These are phyloP conservation scores for Andrena hattorfiana DNA, from an alignment of 2,888 invertebrate species.

Conservation along the genomic window DNA sequence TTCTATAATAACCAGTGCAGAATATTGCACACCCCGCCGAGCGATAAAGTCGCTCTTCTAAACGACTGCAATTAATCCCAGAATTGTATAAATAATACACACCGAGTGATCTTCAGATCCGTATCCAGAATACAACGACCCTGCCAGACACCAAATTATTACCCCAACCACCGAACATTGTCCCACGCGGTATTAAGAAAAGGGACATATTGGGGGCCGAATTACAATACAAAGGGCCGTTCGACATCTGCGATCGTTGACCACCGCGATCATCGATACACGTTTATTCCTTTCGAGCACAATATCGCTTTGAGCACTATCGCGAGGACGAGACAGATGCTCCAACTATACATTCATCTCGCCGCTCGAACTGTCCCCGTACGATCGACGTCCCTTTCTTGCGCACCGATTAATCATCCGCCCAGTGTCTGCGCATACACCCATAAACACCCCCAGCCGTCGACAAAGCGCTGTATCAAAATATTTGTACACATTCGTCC, in stretches of 20 bases:
- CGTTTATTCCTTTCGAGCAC: slow-evolving; percentile 27
- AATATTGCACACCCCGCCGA: too few relatives aligned
- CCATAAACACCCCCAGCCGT: slow-evolving; percentile 37
- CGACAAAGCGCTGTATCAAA: slow-evolving; percentile 42
- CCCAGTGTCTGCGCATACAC: background rate
- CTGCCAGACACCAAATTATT: slow-evolving; percentile 6
- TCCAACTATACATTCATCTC: slow-evolving; percentile 19
- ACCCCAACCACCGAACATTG: background rate
- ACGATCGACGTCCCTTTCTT: slow-evolving; percentile 44
- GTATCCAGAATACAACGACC: background rate
- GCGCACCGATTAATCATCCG: slow-evolving; percentile 40
- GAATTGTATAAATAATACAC: slow-evolving; percentile 10
- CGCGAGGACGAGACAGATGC: slow-evolving; percentile 48
- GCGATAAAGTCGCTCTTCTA: too few relatives aligned
- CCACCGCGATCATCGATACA: slow-evolving; percentile 43
- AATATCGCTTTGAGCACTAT: slow-evolving; percentile 19
- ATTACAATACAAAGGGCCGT: slow-evolving; percentile 27
- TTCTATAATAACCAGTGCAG: too few relatives aligned
- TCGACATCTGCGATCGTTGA: slow-evolving; percentile 27
- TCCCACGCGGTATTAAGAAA: slow-evolving; percentile 9
- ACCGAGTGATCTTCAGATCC: background rate
- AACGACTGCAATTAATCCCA: background rate
- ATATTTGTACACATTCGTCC: slow-evolving; percentile 47
- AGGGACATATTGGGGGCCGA: slow-evolving; percentile 30
- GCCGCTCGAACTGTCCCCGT: slow-evolving; percentile 27